phyloP scores from a whole-genome alignment of 2,113 vertebrate genomes.

The Prunella fulvescens region DNA sequence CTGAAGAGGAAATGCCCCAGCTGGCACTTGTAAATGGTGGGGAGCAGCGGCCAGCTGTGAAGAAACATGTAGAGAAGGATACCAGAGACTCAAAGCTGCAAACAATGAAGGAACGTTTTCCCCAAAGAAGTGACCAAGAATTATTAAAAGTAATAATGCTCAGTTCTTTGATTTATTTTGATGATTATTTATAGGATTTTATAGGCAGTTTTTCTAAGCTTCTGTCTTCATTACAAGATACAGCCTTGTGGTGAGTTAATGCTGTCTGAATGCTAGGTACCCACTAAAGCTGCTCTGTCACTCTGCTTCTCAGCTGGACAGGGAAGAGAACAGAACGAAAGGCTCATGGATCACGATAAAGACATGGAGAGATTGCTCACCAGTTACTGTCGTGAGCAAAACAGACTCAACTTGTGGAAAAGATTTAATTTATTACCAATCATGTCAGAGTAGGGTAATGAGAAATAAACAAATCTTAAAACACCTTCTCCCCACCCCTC shows the following conservation, averaged over 20 bases:
- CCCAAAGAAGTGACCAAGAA: slow-evolving; percentile 75
- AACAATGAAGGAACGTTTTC: slow-evolving; percentile 82
- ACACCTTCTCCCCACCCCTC: neutral
- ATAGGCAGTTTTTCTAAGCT: neutral
- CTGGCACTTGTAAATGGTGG: neutral
- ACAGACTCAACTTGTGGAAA: neutral
- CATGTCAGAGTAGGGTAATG: neutral
- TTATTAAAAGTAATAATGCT: slow-evolving; percentile 76
- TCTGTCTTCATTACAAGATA: neutral
- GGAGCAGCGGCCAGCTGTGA: neutral
- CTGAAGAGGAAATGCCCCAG: neutral
- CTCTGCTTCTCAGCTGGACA: neutral
- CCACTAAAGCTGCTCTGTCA: neutral
- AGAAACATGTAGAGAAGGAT: slow-evolving; percentile 36
- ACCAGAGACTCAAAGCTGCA: slow-evolving; percentile 72
- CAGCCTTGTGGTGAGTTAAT: neutral
- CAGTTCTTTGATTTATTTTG: neutral
- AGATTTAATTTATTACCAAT: neutral
- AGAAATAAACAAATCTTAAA: neutral
- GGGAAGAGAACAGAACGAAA: neutral
- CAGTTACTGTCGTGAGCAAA: neutral
- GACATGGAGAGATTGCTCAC: fast-evolving
- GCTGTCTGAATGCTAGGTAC: neutral
- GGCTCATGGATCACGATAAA: neutral
- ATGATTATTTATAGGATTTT: neutral